Conservation (phyloP, 2,888 invertebrate species). For the Resseliella maxima region DNA sequence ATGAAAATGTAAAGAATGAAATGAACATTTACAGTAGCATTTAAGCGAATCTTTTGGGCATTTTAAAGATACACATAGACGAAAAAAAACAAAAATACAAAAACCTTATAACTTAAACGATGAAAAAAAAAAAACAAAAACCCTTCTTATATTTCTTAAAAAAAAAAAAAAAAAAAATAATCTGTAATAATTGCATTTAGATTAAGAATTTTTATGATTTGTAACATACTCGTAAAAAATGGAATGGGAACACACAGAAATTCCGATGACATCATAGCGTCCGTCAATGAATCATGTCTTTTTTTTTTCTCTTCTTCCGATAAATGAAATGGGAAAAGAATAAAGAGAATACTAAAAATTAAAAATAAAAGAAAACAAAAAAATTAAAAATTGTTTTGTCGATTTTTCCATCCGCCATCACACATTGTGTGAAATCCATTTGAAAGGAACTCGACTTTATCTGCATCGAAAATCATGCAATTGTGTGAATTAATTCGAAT, state of each 20-base stretch:
- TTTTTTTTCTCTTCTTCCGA: background rate
- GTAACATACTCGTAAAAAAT: constrained; percentile 23
- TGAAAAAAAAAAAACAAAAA: background rate
- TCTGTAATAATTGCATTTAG: constrained; percentile 51
- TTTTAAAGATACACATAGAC: background rate
- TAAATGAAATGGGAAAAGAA: background rate
- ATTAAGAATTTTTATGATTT: constrained; percentile 48
- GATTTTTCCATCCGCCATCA: background rate
- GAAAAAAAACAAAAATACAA: background rate
- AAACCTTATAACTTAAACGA: background rate
- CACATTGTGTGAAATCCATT: background rate
- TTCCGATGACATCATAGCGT: no score
- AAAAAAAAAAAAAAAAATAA: no score
- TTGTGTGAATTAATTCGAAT: constrained; percentile 36
- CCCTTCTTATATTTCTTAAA: constrained; percentile 12
- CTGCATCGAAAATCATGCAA: constrained; percentile 26
- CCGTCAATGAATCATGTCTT: no score
- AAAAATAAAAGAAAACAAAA: background rate
- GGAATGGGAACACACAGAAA: background rate
- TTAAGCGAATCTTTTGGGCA: background rate
- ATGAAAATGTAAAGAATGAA: background rate
- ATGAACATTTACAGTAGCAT: background rate
- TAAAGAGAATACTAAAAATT: background rate
- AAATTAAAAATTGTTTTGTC: background rate
- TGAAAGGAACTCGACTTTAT: background rate